Conservation (phyloP, 2,113 vertebrate species). For the Neolamprologus fasciatus region DNA sequence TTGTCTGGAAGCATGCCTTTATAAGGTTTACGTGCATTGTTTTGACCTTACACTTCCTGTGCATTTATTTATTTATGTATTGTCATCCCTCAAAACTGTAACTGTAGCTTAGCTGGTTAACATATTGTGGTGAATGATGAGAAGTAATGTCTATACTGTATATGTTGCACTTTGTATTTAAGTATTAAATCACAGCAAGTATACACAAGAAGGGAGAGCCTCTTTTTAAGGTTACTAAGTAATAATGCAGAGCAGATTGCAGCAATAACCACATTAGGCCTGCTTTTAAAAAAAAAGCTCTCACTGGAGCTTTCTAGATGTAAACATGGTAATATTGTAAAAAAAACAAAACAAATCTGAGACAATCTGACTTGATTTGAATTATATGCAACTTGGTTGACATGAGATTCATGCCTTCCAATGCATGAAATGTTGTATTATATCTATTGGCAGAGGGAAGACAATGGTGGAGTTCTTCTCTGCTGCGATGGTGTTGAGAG, state of each 20-base stretch:
- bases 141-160: conserved; percentile 43
- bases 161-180: conserved; percentile 68
- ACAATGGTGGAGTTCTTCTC: conserved; percentile 87
- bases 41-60: neutral
- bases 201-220: neutral
- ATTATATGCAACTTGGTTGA: neutral
- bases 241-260: neutral
- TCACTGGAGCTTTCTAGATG: neutral
- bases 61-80: conserved; percentile 5
- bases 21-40: conserved; percentile 4
- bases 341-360: neutral
- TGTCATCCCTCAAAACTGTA: conserved; percentile 22
- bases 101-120: conserved; percentile 46
- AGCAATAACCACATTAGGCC: neutral
- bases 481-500: conserved; percentile 71
- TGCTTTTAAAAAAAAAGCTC: neutral
- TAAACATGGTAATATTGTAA: neutral
- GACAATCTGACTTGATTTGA: neutral
- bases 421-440: conserved; percentile 65
- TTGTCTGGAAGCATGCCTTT: conserved; percentile 48
- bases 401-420: conserved; percentile 4
- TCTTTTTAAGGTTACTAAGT: neutral
- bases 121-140: conserved; percentile 43
- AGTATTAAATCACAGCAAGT: conserved; percentile 51
- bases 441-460: conserved; percentile 82